Base-by-base conservation (phyloP, 2,888 invertebrate genomes). In the Bellardia pandia region DNA sequence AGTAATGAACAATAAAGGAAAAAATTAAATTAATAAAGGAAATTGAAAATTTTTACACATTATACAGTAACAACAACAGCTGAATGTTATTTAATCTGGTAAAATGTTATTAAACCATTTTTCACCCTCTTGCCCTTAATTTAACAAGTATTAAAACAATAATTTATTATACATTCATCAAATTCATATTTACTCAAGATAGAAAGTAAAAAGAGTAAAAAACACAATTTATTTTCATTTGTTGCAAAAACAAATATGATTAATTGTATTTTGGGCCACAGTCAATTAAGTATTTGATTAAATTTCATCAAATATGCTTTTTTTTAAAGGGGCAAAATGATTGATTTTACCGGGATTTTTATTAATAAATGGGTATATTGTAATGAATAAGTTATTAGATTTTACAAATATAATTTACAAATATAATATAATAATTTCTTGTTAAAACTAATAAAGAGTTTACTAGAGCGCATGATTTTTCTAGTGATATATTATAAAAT, bases 91-190 rank as follows among this genome's bases (percentile, higher is more conserved):
- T 23, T 56, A 9, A 23, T 45, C 13, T 13, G 23, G 23, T 23
- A 23, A 56, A 23, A 2, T 23, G 8, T 56, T 56, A 16, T 72
- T 72, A 71, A 71, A 40, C 5, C 37, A 53, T 79, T 71, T 40
- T 51, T 48, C 58, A 60, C 58, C 58, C 37, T 48, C 16, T 23
- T 14, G 9, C n/a, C 2, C 33, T n/a, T 40, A 33, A 37, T 23
- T 40, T 5, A 76, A 16, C 14, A 53, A n/a, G 14, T 53, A 76
- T 30, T 62, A 11, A 60, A 71, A 71, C 48, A 71, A 77, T 56
- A 64, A 64, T 68, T 75, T 82, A 51, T 75, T 60, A 58, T n/a
- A 37, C n/a, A 76, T 62, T 33, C 68, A 82, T 69, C 82, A 74
- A 80, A 56, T 53, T 68, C 48, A 68, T 68, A 51, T 56, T 60